Evolutionary conservation across 30 jellyfish, hydroid and myxozoan genomes (phyloP), one percentile per base, ranked within the genome.

Genomic region (Aurelia coerulea): DNA sequence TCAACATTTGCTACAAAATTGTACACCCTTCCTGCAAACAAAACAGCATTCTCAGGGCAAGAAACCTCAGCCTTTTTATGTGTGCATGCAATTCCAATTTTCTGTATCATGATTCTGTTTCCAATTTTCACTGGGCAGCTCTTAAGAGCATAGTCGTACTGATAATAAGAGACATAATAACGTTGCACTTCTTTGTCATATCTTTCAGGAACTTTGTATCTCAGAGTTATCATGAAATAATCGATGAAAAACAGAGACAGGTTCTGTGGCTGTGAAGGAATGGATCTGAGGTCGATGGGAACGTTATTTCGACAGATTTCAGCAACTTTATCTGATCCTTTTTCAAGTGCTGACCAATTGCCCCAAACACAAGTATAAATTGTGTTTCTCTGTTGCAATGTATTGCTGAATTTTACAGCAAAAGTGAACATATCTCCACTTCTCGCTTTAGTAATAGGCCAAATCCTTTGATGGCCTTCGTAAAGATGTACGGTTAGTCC

Each of bases 241-340:
- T 23, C 16, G 8, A 19, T 1, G 33, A 70, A 41, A 5, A 23
- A 42, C 2, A 70, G 10, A 13, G 80, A 70, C n/a, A 70, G 62
- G 18, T 70, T 70, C 64, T 70, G 65, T 0, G 81, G 72, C 39
- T 74, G 60, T 41, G 31, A 3, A 58, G 80, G 58, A 79, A 52
- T 64, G 62, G 33, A 5, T 7, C 49, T 70, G 16, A 46, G 32
- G 35, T 65, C 81, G 11, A 79, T 51, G 13, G 59, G 4, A 10
- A 79, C 73, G 32, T 79, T 49, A 34, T 2, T 35, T 10, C 73
- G 73, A 51, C 89, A 79, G 13, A 65, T 3, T 31, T 64, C 68
- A 17, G 65, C 10, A 4, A 9, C 37, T 50, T 63, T 65, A 29
- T 65, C 7, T 31, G n/a, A 23, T 17, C 31, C 35, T 0, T 5